Evolutionary conservation across 2,113 vertebrate genomes (phyloP).

Genomic region (Microtus montanus): DNA sequence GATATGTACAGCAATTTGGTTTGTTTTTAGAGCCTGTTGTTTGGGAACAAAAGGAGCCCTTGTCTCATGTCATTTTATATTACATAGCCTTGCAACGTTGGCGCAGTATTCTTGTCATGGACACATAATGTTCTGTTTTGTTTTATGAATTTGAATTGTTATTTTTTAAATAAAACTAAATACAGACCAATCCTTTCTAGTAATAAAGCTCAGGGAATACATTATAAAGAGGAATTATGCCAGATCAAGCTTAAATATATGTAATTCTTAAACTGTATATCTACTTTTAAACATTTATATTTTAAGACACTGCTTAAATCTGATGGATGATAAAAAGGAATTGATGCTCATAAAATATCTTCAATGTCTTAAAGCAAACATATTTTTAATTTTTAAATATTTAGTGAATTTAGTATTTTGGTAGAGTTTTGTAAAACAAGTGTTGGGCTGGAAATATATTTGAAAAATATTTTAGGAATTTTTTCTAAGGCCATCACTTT

Average conservation of each 20-base stretch:
- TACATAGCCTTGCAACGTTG: background rate
- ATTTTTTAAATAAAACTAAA: background rate
- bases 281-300: background rate
- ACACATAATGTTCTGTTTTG: slow-evolving; percentile 33
- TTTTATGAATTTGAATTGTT: slow-evolving; percentile 48
- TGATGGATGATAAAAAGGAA: background rate
- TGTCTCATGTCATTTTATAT: slow-evolving; percentile 46
- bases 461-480: background rate
- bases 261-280: background rate
- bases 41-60: slow-evolving; percentile 50
- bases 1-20: slow-evolving; percentile 50
- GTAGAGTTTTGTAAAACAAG: background rate
- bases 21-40: slow-evolving; percentile 62
- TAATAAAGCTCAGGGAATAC: background rate
- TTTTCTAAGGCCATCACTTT: background rate
- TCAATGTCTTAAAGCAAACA: background rate
- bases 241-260: background rate
- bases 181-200: background rate
- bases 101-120: slow-evolving; percentile 64
- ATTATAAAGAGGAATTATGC: background rate
- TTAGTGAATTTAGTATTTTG: background rate
- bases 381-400: too few species aligned
- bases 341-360: background rate
- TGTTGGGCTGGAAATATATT: background rate
- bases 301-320: background rate